phyloP scores from a whole-genome alignment of 2,888 invertebrate species.

The Meliscaeva auricollis region DNA sequence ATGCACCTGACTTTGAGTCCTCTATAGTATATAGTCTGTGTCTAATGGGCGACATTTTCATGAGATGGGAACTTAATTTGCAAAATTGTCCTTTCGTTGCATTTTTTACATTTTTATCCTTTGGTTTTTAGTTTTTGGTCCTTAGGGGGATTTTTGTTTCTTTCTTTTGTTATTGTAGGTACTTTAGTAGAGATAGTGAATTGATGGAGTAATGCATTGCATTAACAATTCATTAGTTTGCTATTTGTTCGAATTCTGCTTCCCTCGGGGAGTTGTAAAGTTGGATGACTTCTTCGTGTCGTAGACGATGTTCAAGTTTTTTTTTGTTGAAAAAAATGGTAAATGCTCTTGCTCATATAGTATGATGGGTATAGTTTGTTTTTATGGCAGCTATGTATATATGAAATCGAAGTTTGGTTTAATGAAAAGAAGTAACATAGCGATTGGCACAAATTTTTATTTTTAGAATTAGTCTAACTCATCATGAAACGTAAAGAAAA shows the following conservation, averaged over 20 bases:
- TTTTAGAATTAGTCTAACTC: no score
- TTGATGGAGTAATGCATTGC: constrained; percentile 32
- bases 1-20: constrained; percentile 52
- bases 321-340: no score
- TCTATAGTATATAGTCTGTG: constrained; percentile 7
- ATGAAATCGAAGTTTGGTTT: no score
- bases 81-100: constrained; percentile 60
- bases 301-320: neutral
- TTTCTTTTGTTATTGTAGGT: neutral
- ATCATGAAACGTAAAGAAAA: no score
- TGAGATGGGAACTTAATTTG: constrained; percentile 71
- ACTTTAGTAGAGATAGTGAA: constrained; percentile 14
- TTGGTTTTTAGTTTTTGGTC: constrained; percentile 22
- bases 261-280: neutral
- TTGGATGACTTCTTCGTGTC: constrained; percentile 6
- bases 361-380: no score
- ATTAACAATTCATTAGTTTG: constrained; percentile 29
- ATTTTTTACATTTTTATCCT: constrained; percentile 48
- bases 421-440: no score
- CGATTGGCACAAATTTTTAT: no score
- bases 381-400: no score
- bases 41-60: constrained; percentile 62
- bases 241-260: constrained; percentile 7
- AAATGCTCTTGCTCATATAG: no score
- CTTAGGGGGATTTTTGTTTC: constrained; percentile 5